phyloP scores from a whole-genome alignment of 2,888 invertebrate genomes.

The Byasa hedistus region DNA sequence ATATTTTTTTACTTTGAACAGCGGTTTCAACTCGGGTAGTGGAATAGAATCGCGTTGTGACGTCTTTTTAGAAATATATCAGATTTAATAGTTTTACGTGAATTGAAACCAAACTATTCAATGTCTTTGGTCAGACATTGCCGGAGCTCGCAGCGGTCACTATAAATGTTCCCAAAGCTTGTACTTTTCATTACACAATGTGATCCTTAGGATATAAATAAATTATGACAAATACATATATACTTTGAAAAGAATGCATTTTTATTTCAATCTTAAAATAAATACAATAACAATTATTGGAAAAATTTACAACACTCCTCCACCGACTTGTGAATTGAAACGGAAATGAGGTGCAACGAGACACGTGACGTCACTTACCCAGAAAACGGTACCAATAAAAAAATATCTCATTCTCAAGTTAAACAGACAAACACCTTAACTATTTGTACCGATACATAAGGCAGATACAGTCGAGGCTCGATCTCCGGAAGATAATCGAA shows the following conservation, averaged over 20 bases:
- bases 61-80: too few relatives aligned
- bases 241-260: constrained; percentile 39
- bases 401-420: background rate
- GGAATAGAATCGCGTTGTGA: too few relatives aligned
- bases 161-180: too few relatives aligned
- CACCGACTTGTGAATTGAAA: constrained; percentile 43
- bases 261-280: constrained; percentile 70
- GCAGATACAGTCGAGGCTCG: background rate
- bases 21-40: too few relatives aligned
- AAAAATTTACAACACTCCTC: constrained; percentile 68
- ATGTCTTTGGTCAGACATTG: too few relatives aligned
- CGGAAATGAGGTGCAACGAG: background rate
- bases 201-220: too few relatives aligned
- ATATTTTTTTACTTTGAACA: too few relatives aligned
- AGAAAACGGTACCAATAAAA: background rate
- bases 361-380: background rate
- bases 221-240: constrained; percentile 31
- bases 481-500: background rate
- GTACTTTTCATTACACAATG: too few relatives aligned
- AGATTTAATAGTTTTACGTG: too few relatives aligned
- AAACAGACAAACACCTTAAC: background rate
- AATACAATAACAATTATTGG: constrained; percentile 63
- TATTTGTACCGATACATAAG: constrained; percentile 4
- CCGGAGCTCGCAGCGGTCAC: too few relatives aligned
- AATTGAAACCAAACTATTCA: too few relatives aligned